These are phyloP conservation scores for Tenthredo amoena DNA, from an alignment of 2,888 invertebrate species.

Conservation along the genomic window DNA sequence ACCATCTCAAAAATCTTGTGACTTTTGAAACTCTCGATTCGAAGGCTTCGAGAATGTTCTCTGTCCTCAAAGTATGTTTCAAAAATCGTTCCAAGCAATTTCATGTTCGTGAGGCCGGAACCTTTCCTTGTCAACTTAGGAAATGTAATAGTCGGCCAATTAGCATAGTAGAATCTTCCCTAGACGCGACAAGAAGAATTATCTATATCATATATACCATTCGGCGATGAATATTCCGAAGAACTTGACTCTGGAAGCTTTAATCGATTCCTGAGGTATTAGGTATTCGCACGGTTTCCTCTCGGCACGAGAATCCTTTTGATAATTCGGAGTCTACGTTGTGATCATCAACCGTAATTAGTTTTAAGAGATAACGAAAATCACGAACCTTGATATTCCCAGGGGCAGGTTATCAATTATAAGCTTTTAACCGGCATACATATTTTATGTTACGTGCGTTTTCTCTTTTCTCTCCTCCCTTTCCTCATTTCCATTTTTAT, in stretches of 20 bases:
- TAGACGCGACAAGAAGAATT: neutral
- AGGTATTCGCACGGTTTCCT: neutral
- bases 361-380: neutral
- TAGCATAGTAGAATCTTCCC: neutral
- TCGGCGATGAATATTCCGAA: neutral
- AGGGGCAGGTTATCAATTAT: constrained; percentile 34
- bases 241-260: neutral
- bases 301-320: neutral
- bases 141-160: neutral
- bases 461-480: constrained; percentile 4
- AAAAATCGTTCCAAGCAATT: neutral
- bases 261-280: neutral
- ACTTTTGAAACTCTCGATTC: neutral
- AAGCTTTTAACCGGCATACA: constrained; percentile 36
- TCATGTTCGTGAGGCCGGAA: neutral
- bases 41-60: neutral
- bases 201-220: neutral
- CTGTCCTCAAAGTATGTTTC: neutral
- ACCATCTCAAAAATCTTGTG: neutral
- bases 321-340: neutral
- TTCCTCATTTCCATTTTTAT: constrained; percentile 24
- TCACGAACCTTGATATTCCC: neutral
- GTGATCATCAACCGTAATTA: neutral
- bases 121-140: neutral
- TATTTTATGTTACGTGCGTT: constrained; percentile 5